These are phyloP conservation scores for Nephotettix cincticeps DNA, from an alignment of 1,140 invertebrate genomes.

Conservation along the genomic window DNA sequence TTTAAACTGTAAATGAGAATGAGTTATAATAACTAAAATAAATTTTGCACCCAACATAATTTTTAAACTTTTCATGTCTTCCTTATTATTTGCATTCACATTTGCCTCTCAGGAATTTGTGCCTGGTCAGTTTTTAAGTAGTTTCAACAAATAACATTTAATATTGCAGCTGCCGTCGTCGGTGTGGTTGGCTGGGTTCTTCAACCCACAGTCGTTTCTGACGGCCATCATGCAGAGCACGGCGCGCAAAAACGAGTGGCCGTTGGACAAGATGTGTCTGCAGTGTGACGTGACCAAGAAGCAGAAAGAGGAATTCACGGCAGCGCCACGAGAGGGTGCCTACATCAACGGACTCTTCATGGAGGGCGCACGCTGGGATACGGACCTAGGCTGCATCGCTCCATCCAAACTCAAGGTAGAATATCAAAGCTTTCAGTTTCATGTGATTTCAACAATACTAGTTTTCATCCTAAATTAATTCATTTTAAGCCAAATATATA, in stretches of 20 bases:
- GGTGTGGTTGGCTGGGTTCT: slow-evolving; percentile 92
- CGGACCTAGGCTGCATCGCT: slow-evolving; percentile 67
- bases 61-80: too few relatives aligned
- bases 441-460: too few relatives aligned
- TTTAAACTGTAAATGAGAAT: too few relatives aligned
- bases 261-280: slow-evolving; percentile 92
- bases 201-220: slow-evolving; percentile 95
- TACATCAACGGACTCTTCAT: slow-evolving; percentile 88
- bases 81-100: not conserved
- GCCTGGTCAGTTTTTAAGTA: too few relatives aligned
- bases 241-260: slow-evolving; percentile 93
- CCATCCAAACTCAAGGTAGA: slow-evolving; percentile 89
- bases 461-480: too few relatives aligned
- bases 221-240: slow-evolving; percentile 98
- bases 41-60: too few relatives aligned
- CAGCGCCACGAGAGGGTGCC: slow-evolving; percentile 85
- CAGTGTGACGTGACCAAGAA: slow-evolving; percentile 95
- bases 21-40: too few relatives aligned
- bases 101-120: not conserved
- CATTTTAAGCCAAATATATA: too few relatives aligned
- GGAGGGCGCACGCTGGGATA: slow-evolving; percentile 94
- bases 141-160: too few relatives aligned
- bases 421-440: too few relatives aligned
- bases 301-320: slow-evolving; percentile 74
- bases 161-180: slow-evolving; percentile 67